Evolutionary conservation across 2,113 vertebrate genomes (phyloP), one percentile per base, ranked within the genome.

Genomic region (Sterna hirundo): DNA sequence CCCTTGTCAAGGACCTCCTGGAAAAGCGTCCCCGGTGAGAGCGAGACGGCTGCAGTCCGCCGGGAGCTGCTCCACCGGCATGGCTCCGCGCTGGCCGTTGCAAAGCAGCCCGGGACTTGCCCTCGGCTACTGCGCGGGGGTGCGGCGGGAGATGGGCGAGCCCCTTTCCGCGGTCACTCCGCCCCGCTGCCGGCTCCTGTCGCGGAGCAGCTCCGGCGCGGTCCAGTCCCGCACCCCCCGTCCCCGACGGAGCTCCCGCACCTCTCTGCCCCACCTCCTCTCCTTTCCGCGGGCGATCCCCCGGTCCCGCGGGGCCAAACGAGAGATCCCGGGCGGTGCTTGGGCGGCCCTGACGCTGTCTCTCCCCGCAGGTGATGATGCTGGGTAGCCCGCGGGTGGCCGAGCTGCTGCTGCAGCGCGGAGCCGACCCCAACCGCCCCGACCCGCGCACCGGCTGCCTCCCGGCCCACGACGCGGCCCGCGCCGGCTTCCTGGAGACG

Each of bases 301-400:
- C 4, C 0, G 0, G 42, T 76, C 25, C 27, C 36, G 23, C 6
- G 4, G 30, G 11, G 14, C 13, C 4, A 15, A 84, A 21, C 3
- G 27, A 54, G 29, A 36, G 34, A 47, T 19, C 4, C 23, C 3
- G 52, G 20, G 76, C 40, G 4, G 36, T 5, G 25, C 75, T 10
- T 9, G 21, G 15, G 15, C 61, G 57, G 46, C 13, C 11, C 62
- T 92, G 51, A 82, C 29, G 16, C 85, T 79, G 71, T 86, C 32
- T 77, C 85, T 71, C n/a, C 66, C 29, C 20, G n/a, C 90, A 99
- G 99, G 99, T 99, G 78, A 99, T 99, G 99, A 99, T 98, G 99
- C 98, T 99, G 99, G 99, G 99, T n/a, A 98, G 88, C 94, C 20
- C 96, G 6, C 26, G 66, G 6, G 96, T 99, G 69, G 99, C 98